Conservation (phyloP, 2,888 invertebrate species). For the Acrobasis consociella region DNA sequence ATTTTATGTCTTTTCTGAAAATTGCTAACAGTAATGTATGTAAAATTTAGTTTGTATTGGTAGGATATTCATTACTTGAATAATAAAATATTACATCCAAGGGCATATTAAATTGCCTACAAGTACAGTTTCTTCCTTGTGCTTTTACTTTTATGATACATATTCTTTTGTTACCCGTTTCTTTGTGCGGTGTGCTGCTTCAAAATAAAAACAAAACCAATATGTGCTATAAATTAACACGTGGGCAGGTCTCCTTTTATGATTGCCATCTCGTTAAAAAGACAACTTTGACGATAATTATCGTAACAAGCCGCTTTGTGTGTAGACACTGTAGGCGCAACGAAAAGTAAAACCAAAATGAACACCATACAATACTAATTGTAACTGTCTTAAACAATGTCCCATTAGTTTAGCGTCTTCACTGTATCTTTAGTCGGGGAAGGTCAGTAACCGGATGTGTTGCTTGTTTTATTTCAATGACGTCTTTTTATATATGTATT, state of each 20-base stretch:
- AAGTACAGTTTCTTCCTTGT: neutral
- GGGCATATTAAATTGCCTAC: too few relatives aligned
- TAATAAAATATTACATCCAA: too few relatives aligned
- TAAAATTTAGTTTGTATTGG: too few relatives aligned
- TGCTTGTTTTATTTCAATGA: slow-evolving; percentile 26
- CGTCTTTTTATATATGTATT: neutral
- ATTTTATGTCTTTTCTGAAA: too few relatives aligned
- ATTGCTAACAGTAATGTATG: too few relatives aligned
- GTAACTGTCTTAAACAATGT: slow-evolving; percentile 25
- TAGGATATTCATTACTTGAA: too few relatives aligned
- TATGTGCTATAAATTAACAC: too few relatives aligned
- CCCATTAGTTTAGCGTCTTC: neutral
- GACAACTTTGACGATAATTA: neutral
- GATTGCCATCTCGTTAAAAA: slow-evolving; percentile 7
- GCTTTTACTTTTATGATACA: slow-evolving; percentile 3
- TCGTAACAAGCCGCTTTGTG: neutral
- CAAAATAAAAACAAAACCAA: too few relatives aligned
- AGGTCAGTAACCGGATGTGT: slow-evolving; percentile 17
- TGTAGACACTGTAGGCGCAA: neutral
- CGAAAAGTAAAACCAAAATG: slow-evolving; percentile 20
- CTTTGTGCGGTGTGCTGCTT: slow-evolving; percentile 1
- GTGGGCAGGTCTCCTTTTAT: neutral
- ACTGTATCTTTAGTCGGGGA: neutral
- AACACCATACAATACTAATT: slow-evolving; percentile 35
- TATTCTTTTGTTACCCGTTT: neutral